Percentiles rank a stretch among this genome's conserved stretches.
Conservation (phyloP, 2,113 vertebrate genomes). For the Antidorcas marsupialis region DNA sequence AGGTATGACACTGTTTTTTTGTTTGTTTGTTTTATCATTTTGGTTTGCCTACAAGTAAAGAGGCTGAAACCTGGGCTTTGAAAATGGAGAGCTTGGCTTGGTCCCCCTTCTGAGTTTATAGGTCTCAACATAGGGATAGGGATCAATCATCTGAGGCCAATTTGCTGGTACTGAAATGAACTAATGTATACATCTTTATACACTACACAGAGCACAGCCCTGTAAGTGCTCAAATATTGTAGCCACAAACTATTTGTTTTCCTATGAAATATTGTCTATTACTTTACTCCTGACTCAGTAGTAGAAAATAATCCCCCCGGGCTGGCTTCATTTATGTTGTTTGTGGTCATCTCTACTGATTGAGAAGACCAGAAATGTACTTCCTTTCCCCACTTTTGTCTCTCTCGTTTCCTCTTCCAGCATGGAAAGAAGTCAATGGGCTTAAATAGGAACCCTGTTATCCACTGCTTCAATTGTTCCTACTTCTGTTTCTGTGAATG, state of each 20-base stretch:
- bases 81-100: neutral
- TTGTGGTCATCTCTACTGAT: neutral
- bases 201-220: too few relatives aligned
- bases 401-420: neutral
- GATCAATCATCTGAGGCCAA: neutral
- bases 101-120: neutral
- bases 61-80: neutral
- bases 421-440: neutral
- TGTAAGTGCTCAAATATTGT: too few relatives aligned
- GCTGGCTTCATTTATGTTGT: neutral
- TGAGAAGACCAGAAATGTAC: neutral
- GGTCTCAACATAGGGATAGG: neutral
- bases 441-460: neutral
- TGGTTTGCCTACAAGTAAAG: neutral
- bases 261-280: neutral
- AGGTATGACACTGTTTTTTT: neutral
- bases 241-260: neutral
- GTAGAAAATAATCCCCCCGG: neutral
- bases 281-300: neutral
- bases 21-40: neutral
- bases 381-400: neutral
- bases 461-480: neutral
- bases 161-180: neutral
- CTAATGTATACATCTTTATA: neutral
- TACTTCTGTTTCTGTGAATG: neutral